phyloP scores from a whole-genome alignment of 2,113 vertebrate species.

The Mirounga angustirostris region DNA sequence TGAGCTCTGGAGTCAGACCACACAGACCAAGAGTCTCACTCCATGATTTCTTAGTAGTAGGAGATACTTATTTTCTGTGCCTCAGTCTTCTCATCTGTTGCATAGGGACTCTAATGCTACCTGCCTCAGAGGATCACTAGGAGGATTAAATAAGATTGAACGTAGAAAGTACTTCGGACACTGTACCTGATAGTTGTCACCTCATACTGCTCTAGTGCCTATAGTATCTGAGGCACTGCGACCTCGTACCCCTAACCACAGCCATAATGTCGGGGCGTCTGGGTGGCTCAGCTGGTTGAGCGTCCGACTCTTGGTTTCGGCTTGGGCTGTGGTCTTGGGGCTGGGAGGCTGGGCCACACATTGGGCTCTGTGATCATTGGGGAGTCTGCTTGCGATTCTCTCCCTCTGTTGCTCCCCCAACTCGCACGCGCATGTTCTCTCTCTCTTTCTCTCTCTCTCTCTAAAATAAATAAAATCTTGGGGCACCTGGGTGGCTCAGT shows the following conservation, averaged over 20 bases:
- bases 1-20: not conserved
- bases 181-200: not conserved
- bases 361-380: not conserved
- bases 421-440: not conserved
- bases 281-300: not conserved
- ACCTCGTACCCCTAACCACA: fast-evolving
- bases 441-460: not conserved
- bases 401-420: not conserved
- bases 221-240: fast-evolving
- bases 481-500: too few relatives aligned
- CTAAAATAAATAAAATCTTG: not conserved
- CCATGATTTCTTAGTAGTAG: fast-evolving
- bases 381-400: not conserved
- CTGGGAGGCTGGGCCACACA: not conserved
- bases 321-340: not conserved
- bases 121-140: not conserved
- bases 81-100: not conserved
- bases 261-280: not conserved
- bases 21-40: not conserved
- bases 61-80: not conserved
- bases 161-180: too few relatives aligned
- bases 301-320: not conserved
- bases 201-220: fast-evolving
- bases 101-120: not conserved
- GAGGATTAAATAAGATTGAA: not conserved